Percentiles rank a stretch among this genome's conserved stretches.
phyloP scores from a whole-genome alignment of 2,888 invertebrate species.

The Drosophila eohydei region DNA sequence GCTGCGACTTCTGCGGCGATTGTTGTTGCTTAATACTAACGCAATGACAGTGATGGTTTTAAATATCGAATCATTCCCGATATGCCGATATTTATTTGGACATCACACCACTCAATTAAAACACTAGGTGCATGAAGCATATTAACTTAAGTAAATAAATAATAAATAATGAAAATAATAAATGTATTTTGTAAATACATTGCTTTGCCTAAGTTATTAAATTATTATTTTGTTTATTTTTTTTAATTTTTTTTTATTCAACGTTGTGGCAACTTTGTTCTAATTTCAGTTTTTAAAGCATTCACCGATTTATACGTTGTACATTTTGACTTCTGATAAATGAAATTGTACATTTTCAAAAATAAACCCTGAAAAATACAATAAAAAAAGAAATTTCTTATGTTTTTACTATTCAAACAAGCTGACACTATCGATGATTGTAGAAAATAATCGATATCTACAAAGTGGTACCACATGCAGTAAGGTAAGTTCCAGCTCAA shows the following conservation, averaged over 20 bases:
- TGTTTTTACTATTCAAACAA: not conserved
- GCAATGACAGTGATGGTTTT: constrained; percentile 29
- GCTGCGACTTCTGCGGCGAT: constrained; percentile 56
- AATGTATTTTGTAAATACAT: not conserved
- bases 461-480: not conserved
- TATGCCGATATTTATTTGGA: constrained; percentile 14
- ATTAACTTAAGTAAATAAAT: not conserved
- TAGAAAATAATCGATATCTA: not conserved
- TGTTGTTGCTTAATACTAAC: constrained; percentile 61
- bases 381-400: not conserved
- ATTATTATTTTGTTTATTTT: not conserved
- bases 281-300: not conserved
- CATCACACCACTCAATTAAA: not conserved
- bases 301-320: not conserved
- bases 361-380: not conserved
- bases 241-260: not conserved
- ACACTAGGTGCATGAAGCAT: not conserved
- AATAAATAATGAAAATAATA: not conserved
- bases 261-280: not conserved
- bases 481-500: not conserved
- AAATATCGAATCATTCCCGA: constrained; percentile 1
- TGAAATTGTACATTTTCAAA: not conserved
- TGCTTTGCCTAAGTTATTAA: not conserved
- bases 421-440: not conserved
- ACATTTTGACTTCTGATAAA: not conserved